Percentiles rank a stretch among this genome's conserved stretches.
phyloP scores from a whole-genome alignment of 1,140 invertebrate genomes.

The Contarinia nasturtii region DNA sequence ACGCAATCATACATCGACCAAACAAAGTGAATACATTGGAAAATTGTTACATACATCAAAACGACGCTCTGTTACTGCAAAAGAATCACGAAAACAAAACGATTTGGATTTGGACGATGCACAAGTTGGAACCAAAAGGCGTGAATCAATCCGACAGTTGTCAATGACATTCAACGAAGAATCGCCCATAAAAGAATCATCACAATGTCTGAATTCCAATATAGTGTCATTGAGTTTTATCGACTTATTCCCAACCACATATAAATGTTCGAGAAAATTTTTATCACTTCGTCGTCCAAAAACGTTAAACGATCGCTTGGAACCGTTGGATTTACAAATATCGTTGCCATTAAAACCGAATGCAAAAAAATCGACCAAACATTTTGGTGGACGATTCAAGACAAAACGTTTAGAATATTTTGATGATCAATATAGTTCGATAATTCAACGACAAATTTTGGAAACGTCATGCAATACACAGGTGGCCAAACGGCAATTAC shows the following conservation, averaged over 20 bases:
- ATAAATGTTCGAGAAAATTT: neutral
- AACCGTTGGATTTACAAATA: too few species aligned
- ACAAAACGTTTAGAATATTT: constrained; percentile 4
- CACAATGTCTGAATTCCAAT: neutral
- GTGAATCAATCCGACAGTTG: neutral
- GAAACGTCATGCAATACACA: constrained; percentile 11
- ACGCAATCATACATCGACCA: constrained; percentile 4
- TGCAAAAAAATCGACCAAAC: too few species aligned
- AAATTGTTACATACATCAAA: too few species aligned
- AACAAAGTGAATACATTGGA: neutral
- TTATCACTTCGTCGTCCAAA: neutral
- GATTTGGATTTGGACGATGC: too few species aligned
- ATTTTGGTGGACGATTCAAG: too few species aligned
- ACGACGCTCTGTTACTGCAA: too few species aligned
- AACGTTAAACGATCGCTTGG: neutral
- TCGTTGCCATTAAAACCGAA: too few species aligned
- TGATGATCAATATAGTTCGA: constrained; percentile 25
- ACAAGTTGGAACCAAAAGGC: neutral
- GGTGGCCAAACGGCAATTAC: constrained; percentile 32
- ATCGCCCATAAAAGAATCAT: neutral
- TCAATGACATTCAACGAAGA: neutral
- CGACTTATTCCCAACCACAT: neutral
- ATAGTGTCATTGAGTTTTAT: neutral
- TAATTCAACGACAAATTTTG: constrained; percentile 24
- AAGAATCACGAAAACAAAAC: too few species aligned